Base-by-base conservation (phyloP, 2,888 invertebrate species). In the Beris chalybata region DNA sequence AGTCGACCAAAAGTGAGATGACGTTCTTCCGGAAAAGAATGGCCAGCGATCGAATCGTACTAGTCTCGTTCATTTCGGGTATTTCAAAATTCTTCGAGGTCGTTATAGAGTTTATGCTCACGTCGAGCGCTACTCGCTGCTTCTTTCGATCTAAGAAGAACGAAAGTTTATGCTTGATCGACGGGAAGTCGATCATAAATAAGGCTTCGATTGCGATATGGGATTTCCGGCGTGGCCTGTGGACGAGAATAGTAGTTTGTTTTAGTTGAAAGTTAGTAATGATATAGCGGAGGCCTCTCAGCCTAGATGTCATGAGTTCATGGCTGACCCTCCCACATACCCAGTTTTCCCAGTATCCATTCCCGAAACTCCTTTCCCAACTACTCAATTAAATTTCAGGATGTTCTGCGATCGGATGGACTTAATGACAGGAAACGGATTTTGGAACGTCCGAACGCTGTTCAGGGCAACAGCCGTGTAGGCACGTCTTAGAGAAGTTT, bases 161-260 rank as follows among this genome's bases (percentile, higher is more conserved):
- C 55, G 81, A 80, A 75, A 81, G 79, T 73, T 81, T 79, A 56
- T 81, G 79, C 70, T 81, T 80, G 43, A 80, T 66, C 58, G 76
- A 77, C 64, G 81, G 81, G 64, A 81, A 81, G 67, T 81, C 81
- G 59, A 81, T 80, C 80, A 81, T 79, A 58, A 81, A 81, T n/a
- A 81, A 73, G 0, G 81, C 81, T 69, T 81, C 81, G 58, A 81
- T 79, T 5, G 80, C 77, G 64, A 81, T 81, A 69, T 80, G 79
- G 59, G 79, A 64, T 71, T 81, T 81, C 65, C 81, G 77, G 0
- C 81, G 77, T 0, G 81, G 81, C 67, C 81, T 80, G 63, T 44
- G 22, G 57, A 32, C n/a, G 22, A 61, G 32, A n/a, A 43, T 50
- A 65, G 30, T 22, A 22, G 22, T 22, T 22, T 22, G 22, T 2